A percentile compares a stretch with the other conserved stretches of the same genome.
These are phyloP conservation scores for Ectemnius cavifrons DNA, from an alignment of 2,888 invertebrate species.

Conservation along the genomic window DNA sequence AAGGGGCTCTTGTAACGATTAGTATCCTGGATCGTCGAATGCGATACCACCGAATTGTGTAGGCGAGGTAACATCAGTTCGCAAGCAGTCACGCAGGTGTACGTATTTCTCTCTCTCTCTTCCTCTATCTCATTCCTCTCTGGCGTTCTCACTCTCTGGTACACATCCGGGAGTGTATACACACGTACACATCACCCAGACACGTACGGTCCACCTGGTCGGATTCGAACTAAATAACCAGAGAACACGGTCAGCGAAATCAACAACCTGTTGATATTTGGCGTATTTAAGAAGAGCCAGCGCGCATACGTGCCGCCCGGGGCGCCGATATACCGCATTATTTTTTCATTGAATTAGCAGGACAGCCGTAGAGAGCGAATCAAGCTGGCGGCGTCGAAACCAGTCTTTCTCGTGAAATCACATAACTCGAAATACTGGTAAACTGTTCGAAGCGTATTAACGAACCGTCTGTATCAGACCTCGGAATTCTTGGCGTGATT, in stretches of 20 bases:
- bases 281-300: slow-evolving; percentile 57
- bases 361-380: slow-evolving; percentile 2
- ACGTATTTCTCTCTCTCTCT: background rate
- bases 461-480: too few species aligned
- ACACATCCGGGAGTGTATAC: slow-evolving; percentile 17
- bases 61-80: background rate
- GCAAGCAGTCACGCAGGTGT: slow-evolving; percentile 31
- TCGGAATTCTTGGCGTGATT: too few species aligned
- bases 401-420: slow-evolving; percentile 28
- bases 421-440: slow-evolving; percentile 22
- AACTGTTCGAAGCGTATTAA: too few species aligned
- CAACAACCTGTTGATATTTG: slow-evolving; percentile 67
- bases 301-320: slow-evolving; percentile 1
- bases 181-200: slow-evolving; percentile 10
- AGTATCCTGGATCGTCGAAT: slow-evolving; percentile 25
- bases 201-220: slow-evolving; percentile 38
- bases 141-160: background rate
- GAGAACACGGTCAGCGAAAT: slow-evolving; percentile 55
- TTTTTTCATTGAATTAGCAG: slow-evolving; percentile 50
- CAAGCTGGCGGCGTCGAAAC: slow-evolving; percentile 17
- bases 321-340: slow-evolving; percentile 23
- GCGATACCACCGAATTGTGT: slow-evolving; percentile 1
- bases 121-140: too few species aligned
- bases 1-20: background rate
- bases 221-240: slow-evolving; percentile 54